Percentiles rank a stretch among this genome's conserved stretches.
Evolutionary conservation across 2,888 invertebrate genomes (phyloP).

Genomic region (Drosophila basisetae): DNA sequence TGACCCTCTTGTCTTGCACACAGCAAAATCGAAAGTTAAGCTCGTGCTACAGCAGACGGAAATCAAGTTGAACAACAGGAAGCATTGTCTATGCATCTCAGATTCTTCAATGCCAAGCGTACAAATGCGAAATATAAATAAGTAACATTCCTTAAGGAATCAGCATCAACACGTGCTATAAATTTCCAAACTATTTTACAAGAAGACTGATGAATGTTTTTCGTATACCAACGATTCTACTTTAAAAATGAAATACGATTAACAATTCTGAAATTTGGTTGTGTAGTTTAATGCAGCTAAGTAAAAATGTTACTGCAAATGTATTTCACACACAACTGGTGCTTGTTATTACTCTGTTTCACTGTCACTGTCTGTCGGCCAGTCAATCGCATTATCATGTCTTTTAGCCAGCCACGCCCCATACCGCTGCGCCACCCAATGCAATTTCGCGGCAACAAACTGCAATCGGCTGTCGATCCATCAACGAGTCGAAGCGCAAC

Average conservation of each 20-base stretch:
- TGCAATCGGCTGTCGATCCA: constrained; percentile 71
- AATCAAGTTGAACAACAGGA: constrained; percentile 71
- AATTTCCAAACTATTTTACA: neutral
- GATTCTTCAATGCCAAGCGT: constrained; percentile 25
- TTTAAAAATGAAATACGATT: neutral
- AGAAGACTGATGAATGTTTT: neutral
- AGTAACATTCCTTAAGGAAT: constrained; percentile 41
- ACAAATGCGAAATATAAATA: constrained; percentile 57
- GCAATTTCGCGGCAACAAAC: constrained; percentile 57
- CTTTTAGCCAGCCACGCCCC: constrained; percentile 17
- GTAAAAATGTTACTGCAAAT: neutral
- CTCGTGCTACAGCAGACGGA: constrained; percentile 51
- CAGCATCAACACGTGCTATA: constrained; percentile 1
- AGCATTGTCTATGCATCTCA: constrained; percentile 29
- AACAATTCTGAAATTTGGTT: neutral
- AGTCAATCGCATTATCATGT: constrained; percentile 52
- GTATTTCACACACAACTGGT: neutral
- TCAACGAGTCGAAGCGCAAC: constrained; percentile 56
- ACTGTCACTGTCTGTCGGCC: constrained; percentile 13
- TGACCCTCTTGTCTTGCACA: neutral
- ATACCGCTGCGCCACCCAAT: constrained; percentile 4
- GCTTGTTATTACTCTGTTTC: constrained; percentile 22
- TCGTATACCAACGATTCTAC: neutral
- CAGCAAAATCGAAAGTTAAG: constrained; percentile 65
- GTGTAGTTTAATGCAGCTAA: neutral